Evolutionary conservation across 1,140 invertebrate genomes (phyloP).

Genomic region (Zaprionus vittiger): DNA sequence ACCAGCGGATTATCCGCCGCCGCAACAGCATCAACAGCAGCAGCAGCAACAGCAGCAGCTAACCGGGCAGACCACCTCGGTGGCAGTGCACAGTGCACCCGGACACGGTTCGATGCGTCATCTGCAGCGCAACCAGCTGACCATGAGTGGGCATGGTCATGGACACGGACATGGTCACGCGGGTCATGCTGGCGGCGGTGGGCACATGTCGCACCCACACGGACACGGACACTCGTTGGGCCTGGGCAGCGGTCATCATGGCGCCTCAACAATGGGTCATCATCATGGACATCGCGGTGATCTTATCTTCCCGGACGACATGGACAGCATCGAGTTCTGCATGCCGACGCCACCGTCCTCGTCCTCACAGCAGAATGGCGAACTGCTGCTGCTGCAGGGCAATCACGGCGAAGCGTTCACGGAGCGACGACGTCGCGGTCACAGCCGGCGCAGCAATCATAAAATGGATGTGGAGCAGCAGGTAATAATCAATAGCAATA

Average conservation of each 20-base stretch:
- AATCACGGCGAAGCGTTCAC: constrained; percentile 72
- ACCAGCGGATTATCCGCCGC: constrained; percentile 68
- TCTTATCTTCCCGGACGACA: constrained; percentile 78
- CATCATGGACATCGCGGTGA: constrained; percentile 64
- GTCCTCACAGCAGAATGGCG: constrained; percentile 65
- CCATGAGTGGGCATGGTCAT: constrained; percentile 46
- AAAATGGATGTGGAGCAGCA: constrained; percentile 83
- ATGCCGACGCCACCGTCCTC: constrained; percentile 71
- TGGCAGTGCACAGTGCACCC: constrained; percentile 65
- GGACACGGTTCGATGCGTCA: constrained; percentile 54
- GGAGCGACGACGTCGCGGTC: constrained; percentile 71
- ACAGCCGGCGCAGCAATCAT: constrained; percentile 79
- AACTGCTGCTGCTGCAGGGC: constrained; percentile 65
- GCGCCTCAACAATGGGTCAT: constrained; percentile 67
- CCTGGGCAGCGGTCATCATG: constrained; percentile 29
- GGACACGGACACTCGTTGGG: constrained; percentile 43
- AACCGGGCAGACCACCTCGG: constrained; percentile 57
- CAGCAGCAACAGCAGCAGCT: constrained; percentile 48
- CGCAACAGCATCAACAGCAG: constrained; percentile 29
- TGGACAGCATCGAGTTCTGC: constrained; percentile 82
- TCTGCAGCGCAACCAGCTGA: constrained; percentile 58
- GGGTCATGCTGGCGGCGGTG: neutral
- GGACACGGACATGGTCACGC: constrained; percentile 38
- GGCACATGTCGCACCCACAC: constrained; percentile 23
- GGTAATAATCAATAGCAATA: too few relatives aligned